phyloP scores from a whole-genome alignment of 2,797 vertebrate genomes.

The Labeo calbasu region DNA sequence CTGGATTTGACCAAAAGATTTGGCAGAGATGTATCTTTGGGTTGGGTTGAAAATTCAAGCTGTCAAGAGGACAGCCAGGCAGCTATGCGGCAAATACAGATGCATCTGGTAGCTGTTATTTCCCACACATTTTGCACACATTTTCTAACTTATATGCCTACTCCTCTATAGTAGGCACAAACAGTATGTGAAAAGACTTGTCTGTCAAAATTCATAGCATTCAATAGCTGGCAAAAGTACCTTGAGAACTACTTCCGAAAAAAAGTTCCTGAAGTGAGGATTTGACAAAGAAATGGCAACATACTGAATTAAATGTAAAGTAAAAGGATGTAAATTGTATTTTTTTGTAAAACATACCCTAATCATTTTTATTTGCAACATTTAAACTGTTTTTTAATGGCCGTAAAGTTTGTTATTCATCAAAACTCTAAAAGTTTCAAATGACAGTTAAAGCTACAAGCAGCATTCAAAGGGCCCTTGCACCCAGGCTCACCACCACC shows the following conservation, averaged over 20 bases:
- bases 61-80: neutral
- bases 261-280: neutral
- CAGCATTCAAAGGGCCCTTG: too few species aligned
- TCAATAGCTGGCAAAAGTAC: neutral
- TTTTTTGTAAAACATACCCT: too few species aligned
- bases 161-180: neutral
- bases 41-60: neutral
- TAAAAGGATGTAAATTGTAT: too few species aligned
- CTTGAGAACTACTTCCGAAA: neutral
- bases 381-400: too few species aligned
- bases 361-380: too few species aligned
- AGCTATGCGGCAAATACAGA: neutral
- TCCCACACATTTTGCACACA: neutral
- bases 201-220: neutral
- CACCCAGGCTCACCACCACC: too few species aligned
- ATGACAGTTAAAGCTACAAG: too few species aligned
- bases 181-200: neutral
- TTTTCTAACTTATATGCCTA: neutral
- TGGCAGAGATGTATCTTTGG: neutral
- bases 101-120: neutral
- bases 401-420: neutral
- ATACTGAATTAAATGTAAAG: too few species aligned
- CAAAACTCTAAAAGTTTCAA: neutral
- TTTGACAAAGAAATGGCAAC: neutral
- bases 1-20: neutral